These are phyloP conservation scores for Thereva unica DNA, from an alignment of 2,888 invertebrate genomes.

Conservation along the genomic window DNA sequence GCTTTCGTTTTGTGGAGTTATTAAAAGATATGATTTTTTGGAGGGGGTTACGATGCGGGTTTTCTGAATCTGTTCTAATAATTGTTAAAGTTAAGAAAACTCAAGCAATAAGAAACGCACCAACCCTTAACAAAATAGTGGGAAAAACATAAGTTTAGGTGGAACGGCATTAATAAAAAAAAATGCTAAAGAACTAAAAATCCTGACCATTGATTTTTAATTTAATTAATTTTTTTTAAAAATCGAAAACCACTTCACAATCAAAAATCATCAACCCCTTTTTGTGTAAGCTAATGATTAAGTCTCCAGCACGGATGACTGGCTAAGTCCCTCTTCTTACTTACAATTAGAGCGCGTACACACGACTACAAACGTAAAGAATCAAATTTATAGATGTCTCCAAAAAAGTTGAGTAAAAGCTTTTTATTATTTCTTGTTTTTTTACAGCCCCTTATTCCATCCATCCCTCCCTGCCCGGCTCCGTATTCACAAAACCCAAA, in stretches of 20 bases:
- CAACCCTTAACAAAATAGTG: neutral
- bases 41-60: too few relatives aligned
- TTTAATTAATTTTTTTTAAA: slow-evolving; percentile 26
- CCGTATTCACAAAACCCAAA: neutral
- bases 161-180: neutral
- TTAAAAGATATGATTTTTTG: too few relatives aligned
- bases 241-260: neutral
- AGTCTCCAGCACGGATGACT: slow-evolving; percentile 29
- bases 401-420: slow-evolving; percentile 23
- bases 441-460: slow-evolving; percentile 7
- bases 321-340: neutral
- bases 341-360: slow-evolving; percentile 12
- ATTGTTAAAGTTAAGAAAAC: slow-evolving; percentile 23
- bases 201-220: slow-evolving; percentile 41
- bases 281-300: slow-evolving; percentile 38
- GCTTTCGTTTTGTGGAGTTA: too few relatives aligned
- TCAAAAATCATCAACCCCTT: slow-evolving; percentile 26
- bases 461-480: neutral
- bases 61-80: too few relatives aligned
- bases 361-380: neutral
- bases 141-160: neutral
- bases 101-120: slow-evolving; percentile 27
- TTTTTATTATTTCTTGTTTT: slow-evolving; percentile 31
- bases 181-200: neutral
- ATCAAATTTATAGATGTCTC: slow-evolving; percentile 12